A percentile compares a stretch with the other conserved stretches of the same genome.
Evolutionary conservation across 2,888 invertebrate species (phyloP).

Genomic region (Agriopis marginaria): DNA sequence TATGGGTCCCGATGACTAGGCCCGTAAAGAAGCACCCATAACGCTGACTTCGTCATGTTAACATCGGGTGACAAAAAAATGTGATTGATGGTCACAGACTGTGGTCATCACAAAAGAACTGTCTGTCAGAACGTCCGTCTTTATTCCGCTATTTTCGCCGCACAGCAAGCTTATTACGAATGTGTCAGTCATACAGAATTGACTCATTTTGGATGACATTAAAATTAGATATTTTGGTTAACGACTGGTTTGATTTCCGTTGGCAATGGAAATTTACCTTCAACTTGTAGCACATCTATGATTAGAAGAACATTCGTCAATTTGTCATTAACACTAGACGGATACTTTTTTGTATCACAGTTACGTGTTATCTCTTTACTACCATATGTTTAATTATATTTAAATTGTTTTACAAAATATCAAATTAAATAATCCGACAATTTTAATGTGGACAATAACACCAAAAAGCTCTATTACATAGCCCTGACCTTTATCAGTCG

Average conservation of each 20-base stretch:
- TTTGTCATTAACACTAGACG: not conserved
- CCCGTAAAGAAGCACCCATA: constrained; percentile 74
- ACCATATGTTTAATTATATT: not conserved
- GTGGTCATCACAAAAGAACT: constrained; percentile 72
- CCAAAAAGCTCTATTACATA: constrained; percentile 61
- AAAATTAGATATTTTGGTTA: constrained; percentile 29
- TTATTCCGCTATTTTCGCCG: constrained; percentile 55
- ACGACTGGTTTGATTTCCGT: constrained; percentile 29
- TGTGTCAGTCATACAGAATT: constrained; percentile 45
- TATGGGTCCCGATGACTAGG: constrained; percentile 79
- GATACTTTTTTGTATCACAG: not conserved
- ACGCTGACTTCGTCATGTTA: constrained; percentile 79
- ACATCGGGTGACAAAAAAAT: constrained; percentile 79
- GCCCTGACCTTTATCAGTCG: constrained; percentile 80
- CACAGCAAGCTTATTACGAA: constrained; percentile 51
- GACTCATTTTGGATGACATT: constrained; percentile 42
- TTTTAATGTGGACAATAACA: constrained; percentile 35
- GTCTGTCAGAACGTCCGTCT: constrained; percentile 65
- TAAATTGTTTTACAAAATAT: too few species aligned
- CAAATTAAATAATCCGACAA: constrained; percentile 6
- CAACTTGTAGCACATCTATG: constrained; percentile 14
- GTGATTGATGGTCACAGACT: constrained; percentile 76
- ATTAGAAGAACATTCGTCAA: constrained; percentile 4
- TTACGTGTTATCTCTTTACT: not conserved
- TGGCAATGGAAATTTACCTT: constrained; percentile 17